These are phyloP conservation scores for Lycorma delicatula DNA, from an alignment of 1,140 invertebrate species.

Conservation along the genomic window DNA sequence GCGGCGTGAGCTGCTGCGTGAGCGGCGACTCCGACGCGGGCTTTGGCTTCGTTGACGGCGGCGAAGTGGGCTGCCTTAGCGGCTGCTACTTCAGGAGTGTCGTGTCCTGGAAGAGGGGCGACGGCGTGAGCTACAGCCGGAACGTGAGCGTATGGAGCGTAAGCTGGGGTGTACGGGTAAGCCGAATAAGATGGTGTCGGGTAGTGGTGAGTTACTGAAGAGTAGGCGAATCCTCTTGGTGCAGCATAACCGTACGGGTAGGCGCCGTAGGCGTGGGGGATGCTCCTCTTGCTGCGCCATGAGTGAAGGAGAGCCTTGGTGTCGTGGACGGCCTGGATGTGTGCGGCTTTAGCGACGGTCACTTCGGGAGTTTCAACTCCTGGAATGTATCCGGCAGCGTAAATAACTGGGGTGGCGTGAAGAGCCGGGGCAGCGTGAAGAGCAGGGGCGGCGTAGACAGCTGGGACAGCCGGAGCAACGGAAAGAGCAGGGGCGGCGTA, in stretches of 20 bases:
- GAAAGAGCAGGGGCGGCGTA: conserved; percentile 15
- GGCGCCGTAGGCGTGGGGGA: conserved; percentile 38
- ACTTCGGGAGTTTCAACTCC: conserved; percentile 6
- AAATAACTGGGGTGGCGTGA: conserved; percentile 1
- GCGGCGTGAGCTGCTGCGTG: conserved; percentile 34
- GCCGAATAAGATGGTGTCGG: conserved; percentile 2
- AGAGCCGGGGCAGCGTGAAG: conserved; percentile 29
- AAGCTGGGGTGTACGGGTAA: conserved; percentile 6
- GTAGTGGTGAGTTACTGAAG: conserved; percentile 3
- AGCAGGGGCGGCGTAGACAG: conserved; percentile 18
- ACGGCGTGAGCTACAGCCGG: background rate
- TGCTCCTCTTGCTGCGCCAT: background rate
- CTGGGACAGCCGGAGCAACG: background rate
- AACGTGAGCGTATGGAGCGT: background rate
- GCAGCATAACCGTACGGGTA: conserved; percentile 39
- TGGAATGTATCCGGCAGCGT: background rate
- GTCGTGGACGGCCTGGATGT: conserved; percentile 52
- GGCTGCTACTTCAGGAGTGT: background rate
- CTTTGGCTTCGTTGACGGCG: conserved; percentile 19
- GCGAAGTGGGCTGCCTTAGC: background rate
- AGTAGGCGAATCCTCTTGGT: background rate
- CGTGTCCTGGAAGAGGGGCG: background rate
- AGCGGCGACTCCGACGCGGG: conserved; percentile 21
- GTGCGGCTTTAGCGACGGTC: conserved; percentile 47
- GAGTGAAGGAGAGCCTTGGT: conserved; percentile 46